Conservation (phyloP, 2,113 vertebrate species). For the Oceanodroma tethys region DNA sequence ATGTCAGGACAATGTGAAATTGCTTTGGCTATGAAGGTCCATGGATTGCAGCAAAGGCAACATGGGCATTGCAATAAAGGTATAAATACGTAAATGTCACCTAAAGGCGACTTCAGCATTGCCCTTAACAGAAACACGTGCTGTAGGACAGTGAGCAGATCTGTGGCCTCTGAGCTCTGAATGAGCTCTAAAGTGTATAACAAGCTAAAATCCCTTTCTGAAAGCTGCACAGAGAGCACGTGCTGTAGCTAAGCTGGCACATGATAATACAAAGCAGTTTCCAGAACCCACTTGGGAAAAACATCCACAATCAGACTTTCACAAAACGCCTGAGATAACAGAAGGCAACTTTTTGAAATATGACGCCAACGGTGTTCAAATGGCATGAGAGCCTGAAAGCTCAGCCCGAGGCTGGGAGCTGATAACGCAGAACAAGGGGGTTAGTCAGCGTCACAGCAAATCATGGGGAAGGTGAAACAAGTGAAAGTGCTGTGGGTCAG, state of each 20-base stretch:
- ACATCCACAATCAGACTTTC: not conserved
- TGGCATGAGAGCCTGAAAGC: not conserved
- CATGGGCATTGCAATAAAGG: not conserved
- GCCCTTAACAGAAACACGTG: not conserved
- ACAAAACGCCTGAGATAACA: conserved; percentile 6
- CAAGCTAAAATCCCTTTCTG: not conserved
- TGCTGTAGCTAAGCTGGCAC: not conserved
- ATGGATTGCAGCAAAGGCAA: not conserved
- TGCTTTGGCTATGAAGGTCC: not conserved
- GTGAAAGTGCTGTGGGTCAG: not conserved
- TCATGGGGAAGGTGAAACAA: not conserved
- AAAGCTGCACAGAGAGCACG: not conserved
- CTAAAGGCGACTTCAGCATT: not conserved
- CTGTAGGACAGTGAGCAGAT: not conserved
- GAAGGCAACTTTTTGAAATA: conserved; percentile 40
- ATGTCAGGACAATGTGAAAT: not conserved
- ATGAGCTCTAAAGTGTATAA: not conserved
- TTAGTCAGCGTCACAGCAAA: not conserved
- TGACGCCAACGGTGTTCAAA: not conserved
- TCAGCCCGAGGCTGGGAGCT: conserved; percentile 3
- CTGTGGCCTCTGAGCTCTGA: not conserved
- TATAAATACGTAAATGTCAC: not conserved
- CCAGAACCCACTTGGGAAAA: conserved; percentile 1
- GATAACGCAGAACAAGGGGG: not conserved
- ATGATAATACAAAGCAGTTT: not conserved